These are phyloP conservation scores for Zosterops pallidus DNA, from an alignment of 2,113 vertebrate genomes.

Conservation along the genomic window DNA sequence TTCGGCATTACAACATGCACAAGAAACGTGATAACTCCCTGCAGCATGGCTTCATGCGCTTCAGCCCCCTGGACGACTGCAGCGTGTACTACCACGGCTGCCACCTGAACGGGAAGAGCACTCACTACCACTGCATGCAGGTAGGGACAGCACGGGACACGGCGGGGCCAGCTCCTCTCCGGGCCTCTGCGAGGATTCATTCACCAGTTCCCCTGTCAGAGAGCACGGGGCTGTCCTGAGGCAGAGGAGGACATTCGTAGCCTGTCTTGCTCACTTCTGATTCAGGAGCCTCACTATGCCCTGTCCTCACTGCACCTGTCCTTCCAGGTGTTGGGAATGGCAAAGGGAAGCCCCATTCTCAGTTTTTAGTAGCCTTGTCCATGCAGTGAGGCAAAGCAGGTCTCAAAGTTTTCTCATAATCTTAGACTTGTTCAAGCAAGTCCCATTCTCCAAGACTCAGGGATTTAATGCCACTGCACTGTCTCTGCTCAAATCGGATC, in stretches of 20 bases:
- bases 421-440: background rate
- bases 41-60: conserved; percentile 99
- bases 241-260: background rate
- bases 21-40: conserved; percentile 99
- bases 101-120: conserved; percentile 99
- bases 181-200: background rate
- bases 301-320: background rate
- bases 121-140: conserved; percentile 99
- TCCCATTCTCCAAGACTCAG: background rate
- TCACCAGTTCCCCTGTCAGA: background rate
- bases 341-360: background rate
- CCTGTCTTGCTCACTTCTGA: background rate
- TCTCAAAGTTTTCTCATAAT: background rate
- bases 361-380: background rate
- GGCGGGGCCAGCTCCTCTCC: background rate
- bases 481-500: background rate
- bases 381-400: background rate
- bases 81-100: conserved; percentile 98
- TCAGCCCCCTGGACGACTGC: conserved; percentile 98
- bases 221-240: background rate
- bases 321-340: background rate
- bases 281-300: background rate
- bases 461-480: background rate
- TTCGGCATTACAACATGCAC: conserved; percentile 99
- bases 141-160: conserved; percentile 54